Base-by-base conservation (phyloP, 2,797 vertebrate species). In the Characodon lateralis region DNA sequence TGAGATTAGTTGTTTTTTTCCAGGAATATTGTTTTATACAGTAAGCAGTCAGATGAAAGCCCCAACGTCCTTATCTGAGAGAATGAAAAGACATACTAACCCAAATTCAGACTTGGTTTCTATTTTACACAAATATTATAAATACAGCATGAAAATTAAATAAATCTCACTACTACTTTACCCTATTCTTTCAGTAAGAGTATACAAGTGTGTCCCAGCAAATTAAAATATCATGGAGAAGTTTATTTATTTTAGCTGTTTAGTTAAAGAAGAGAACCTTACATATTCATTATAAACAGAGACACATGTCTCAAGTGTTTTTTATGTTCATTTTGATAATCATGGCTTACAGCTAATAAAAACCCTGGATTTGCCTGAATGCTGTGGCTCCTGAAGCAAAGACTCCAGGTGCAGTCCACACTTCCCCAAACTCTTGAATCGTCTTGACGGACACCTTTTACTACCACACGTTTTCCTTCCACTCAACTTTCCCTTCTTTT, bases 1-100 rank as follows among this genome's bases (percentile, higher is more conserved):
- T 82, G 46, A 72, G 87, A 86, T 50, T 48, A 46, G 16, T 5
- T 20, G 35, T 63, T 74, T n/a, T 35, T 35, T 35, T 35, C 3
- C 35, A 65, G 35, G 35, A 5, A 31, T 18, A 56, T 6, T 18
- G 31, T 72, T 2, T 59, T 41, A 43, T 26, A 31, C 24, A 14
- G 2, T 18, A n/a, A n/a, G 9, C 22, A 76, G 73, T 76, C 18
- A 72, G 2, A 26, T 76, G 6, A 74, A 43, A 72, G 3, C 22
- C 10, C 18, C 12, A 61, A 0, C 1, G 22, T 26, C 22, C 70
- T 0, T 0, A 22, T 63, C 39, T 18, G 1, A 10, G n/a, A 28
- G 16, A 18, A 16, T 39, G 18, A 31, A 35, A 20, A 39, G 31
- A 39, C 18, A 28, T 7, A 35, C 18, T 20, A 16, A 35, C n/a